Evolutionary conservation across 2,797 vertebrate genomes (phyloP), one percentile per base, ranked within the genome.

Genomic region (Myioborus miniatus): DNA sequence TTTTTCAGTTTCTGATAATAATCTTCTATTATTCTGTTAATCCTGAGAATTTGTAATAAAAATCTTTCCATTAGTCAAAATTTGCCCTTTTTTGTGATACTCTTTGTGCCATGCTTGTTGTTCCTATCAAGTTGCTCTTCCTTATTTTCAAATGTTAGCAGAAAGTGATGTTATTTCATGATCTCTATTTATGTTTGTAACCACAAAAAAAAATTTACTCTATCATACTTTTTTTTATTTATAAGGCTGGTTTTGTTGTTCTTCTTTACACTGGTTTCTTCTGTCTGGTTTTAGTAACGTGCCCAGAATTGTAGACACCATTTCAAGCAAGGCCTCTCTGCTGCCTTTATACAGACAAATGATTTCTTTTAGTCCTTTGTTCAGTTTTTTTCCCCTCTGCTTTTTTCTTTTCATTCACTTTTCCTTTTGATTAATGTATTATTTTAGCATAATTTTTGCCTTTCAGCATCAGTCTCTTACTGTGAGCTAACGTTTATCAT

Each of bases 371-470:
- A 87, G 88, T 90, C 80, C 77, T 96, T 95, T 92, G 93, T 96
- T 90, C 92, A 59, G 11, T 56, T 95, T 80, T 36, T n/a, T 56
- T 83, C 64, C 37, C 17, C 74, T 67, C 62, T n/a, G 76, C 89
- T 85, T 76, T 79, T 95, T 96, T 76, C 87, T 80, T 95, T 95
- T 94, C 49, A 30, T 89, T 96, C 93, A 78, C 87, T 94, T 95
- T 97, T 94, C 68, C 79, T 96, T 96, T 95, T 96, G 94, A 97
- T 97, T 96, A 97, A 83, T 93, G 89, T 95, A 96, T 96, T 97
- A 96, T 94, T 97, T 96, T 95, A 97, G 94, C 96, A 96, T 96
- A 95, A 94, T 95, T 95, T 96, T 97, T 97, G 92, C 92, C 89
- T 97, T 96, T 96, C 96, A 96, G 87, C 44, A 14, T 94, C 89